Evolutionary conservation across 2,888 invertebrate genomes (phyloP), one percentile per base, ranked within the genome.

Genomic region (Chrysotoxum bicinctum): DNA sequence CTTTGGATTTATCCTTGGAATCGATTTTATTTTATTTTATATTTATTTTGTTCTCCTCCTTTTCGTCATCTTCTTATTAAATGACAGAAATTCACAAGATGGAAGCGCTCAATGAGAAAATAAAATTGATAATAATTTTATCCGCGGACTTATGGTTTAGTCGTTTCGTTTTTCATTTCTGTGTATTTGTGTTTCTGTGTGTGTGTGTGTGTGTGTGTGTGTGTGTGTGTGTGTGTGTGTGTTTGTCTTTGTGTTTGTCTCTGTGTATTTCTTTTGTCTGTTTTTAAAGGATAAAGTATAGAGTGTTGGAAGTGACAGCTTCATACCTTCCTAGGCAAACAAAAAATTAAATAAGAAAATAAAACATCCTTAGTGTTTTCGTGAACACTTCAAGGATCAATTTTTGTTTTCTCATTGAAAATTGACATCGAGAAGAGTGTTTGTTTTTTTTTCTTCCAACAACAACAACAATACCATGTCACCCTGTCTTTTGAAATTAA

Each of bases 41-140:
- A 40, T 23, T 1, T 48, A 30, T 70, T 52, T 23, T 16, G 21
- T 43, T 37, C 2, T 32, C 43, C 2, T 54, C 1, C 14, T 19
- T 37, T 5, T 16, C 62, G 14, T 12, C 35, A 6, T 16, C 40
- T 19, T 50, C 4, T 48, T 79, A 7, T 50, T 72, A 26, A 62
- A 50, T 50, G 19, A 45, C 32, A 35, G 7, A 40, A 69, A 32
- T 23, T 45, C 64, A 32, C 19, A 62, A 66, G 40, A 45, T 66
- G 58, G 43, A 66, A 58, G 56, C 66, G 72, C 45, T 75, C 60
- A 72, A 50, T 40, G 35, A 58, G 68, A 72, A 79, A 75, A 84
- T 64, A 76, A 80, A 84, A 84, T 84, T 84, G 84, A 84, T 84
- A 84, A 84, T 70, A 58, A 58, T 58, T 58, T 45, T 80, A 60